Evolutionary conservation across 2,113 vertebrate species (phyloP), one percentile per base, ranked within the genome.

Genomic region (Piprites chloris): DNA sequence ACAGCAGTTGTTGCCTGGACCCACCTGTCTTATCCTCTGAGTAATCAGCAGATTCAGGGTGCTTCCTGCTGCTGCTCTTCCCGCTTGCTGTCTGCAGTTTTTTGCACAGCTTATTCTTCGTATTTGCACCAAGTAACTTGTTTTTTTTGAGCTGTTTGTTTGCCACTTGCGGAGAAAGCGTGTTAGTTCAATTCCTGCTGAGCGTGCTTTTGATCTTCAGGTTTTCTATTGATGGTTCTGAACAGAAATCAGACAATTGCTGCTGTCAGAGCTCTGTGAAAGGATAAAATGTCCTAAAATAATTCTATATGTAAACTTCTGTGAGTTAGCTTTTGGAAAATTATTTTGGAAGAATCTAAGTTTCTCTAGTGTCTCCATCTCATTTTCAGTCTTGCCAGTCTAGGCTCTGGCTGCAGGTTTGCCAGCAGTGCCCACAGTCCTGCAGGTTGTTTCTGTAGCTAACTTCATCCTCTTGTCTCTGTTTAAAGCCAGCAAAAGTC

Each of bases 131-230:
- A 4, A 26, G 19, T 56, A 73, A 55, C 68, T 50, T 61, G 46
- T 14, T 74, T 93, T 86, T n/a, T 78, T 56, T 37, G 85, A 56
- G 5, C n/a, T n/a, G 6, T 69, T 92, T 90, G 33, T 82, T 71
- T 77, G 53, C 28, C 5, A 7, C 52, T 41, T 74, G 52, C 35
- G 50, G 63, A 55, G 50, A 69, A 63, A 56, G 27, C 11, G 46
- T 68, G 12, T 74, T 92, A 56, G 26, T 33, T 23, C 7, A 37
- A 66, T 39, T 59, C 41, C 23, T 24, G 4, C 47, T 11, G 17
- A 67, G 52, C 3, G 27, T 65, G 76, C 79, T 85, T 90, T 73
- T 78, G 30, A 19, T 82, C 58, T 53, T 56, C 22, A 23, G 41
- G 37, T 7, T 53, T 93, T 65, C 49, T 10, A 6, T 3, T 59